Evolutionary conservation across 2,113 vertebrate species (phyloP).

Genomic region (Heterocephalus glaber): DNA sequence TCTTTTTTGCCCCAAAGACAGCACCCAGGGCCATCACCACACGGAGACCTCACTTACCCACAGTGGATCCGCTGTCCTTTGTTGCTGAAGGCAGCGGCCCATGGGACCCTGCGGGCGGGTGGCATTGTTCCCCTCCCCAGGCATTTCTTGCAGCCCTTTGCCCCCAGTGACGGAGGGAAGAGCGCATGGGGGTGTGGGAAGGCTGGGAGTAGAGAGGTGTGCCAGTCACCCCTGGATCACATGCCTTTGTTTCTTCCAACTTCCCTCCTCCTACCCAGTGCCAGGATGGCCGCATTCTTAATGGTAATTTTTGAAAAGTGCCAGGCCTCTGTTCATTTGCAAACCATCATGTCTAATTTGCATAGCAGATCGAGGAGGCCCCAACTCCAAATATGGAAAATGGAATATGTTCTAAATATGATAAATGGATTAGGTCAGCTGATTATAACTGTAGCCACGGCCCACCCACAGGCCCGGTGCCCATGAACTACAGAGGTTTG

Average conservation of each 20-base stretch:
- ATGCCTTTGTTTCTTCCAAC: constrained; percentile 2
- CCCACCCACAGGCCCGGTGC: not conserved
- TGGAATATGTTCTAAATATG: constrained; percentile 76
- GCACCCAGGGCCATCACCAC: not conserved
- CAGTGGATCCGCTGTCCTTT: not conserved
- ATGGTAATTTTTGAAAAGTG: constrained; percentile 72
- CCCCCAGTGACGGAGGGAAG: not conserved
- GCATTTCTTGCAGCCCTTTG: not conserved
- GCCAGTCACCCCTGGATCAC: not conserved
- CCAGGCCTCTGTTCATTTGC: constrained; percentile 75
- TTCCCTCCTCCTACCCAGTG: constrained; percentile 3
- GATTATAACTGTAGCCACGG: constrained; percentile 40
- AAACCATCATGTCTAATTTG: constrained; percentile 75
- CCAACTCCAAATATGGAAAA: constrained; percentile 65
- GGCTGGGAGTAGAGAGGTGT: not conserved
- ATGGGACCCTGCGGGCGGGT: not conserved
- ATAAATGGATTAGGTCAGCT: constrained; percentile 79
- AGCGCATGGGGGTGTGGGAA: not conserved
- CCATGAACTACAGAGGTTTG: constrained; percentile 56
- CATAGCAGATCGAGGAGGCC: constrained; percentile 69
- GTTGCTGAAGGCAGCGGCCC: not conserved
- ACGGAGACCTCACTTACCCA: not conserved
- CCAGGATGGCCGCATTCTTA: constrained; percentile 59
- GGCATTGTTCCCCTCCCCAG: not conserved
- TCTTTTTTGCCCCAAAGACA: not conserved